Evolutionary conservation across 1,140 invertebrate species (phyloP).

Genomic region (Tetraneura akinire): DNA sequence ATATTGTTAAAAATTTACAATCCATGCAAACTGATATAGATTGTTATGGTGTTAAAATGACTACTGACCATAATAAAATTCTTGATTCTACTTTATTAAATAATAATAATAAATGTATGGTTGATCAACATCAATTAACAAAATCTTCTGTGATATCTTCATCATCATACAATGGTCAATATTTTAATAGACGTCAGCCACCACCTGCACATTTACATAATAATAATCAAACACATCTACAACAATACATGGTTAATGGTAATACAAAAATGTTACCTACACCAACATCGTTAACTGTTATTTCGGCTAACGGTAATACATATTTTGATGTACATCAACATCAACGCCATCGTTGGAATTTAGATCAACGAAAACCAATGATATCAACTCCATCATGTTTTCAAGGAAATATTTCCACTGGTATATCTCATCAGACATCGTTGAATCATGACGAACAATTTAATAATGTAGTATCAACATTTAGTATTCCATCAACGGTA

Average conservation of each 20-base stretch:
- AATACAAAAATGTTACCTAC: conserved; percentile 20
- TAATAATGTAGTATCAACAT: not conserved
- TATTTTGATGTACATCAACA: conserved; percentile 12
- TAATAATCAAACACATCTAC: conserved; percentile 17
- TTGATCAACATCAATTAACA: not conserved
- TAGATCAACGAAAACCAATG: conserved; percentile 15
- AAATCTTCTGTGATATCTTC: not conserved
- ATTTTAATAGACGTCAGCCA: conserved; percentile 21
- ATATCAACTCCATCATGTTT: conserved; percentile 29
- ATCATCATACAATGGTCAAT: not conserved
- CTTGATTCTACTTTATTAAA: not conserved
- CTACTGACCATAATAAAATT: not conserved
- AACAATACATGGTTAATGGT: conserved; percentile 9
- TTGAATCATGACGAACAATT: not conserved
- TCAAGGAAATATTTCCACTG: conserved; percentile 7
- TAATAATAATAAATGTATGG: not conserved
- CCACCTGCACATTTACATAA: conserved; percentile 7
- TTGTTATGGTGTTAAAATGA: conserved; percentile 41
- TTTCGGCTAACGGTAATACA: conserved; percentile 27
- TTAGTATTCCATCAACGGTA: not conserved
- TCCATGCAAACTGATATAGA: conserved; percentile 54
- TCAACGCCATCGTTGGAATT: conserved; percentile 16
- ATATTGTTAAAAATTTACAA: conserved; percentile 73
- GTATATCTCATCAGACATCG: conserved; percentile 4
- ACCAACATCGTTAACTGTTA: conserved; percentile 19